Conservation (phyloP, 2,797 vertebrate species). For the Siniperca undulata region DNA sequence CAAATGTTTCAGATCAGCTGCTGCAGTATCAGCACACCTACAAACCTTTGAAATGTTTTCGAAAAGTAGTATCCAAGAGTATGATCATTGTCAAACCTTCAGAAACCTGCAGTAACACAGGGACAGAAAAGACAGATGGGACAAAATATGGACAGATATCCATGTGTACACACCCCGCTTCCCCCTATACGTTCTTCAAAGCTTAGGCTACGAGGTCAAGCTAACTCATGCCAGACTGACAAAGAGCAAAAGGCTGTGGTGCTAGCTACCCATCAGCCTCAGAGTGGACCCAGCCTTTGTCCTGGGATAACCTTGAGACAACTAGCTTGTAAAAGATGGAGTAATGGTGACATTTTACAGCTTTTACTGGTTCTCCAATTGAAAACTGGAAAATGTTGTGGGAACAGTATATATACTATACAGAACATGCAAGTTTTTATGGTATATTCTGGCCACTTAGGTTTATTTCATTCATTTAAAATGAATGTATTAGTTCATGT, state of each 20-base stretch:
- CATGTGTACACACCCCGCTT: background rate
- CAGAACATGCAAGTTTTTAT: background rate
- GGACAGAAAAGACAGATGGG: slow-evolving; percentile 15
- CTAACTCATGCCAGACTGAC: slow-evolving; percentile 58
- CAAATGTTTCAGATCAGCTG: slow-evolving; percentile 24
- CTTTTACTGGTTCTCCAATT: background rate
- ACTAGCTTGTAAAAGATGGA: background rate
- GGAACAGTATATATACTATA: background rate
- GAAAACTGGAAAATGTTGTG: background rate
- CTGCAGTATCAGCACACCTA: background rate
- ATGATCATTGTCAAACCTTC: background rate
- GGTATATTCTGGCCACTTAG: background rate
- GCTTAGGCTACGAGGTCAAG: slow-evolving; percentile 57
- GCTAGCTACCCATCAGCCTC: slow-evolving; percentile 38
- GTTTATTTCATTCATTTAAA: background rate
- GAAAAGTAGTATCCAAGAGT: background rate
- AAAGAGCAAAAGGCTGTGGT: slow-evolving; percentile 15
- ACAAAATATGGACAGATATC: slow-evolving; percentile 24
- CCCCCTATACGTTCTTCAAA: slow-evolving; percentile 41
- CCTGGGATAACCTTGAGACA: slow-evolving; percentile 39
- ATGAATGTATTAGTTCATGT: background rate
- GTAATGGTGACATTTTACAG: background rate
- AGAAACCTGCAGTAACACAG: background rate
- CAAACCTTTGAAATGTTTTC: slow-evolving; percentile 6
- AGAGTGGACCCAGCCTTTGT: slow-evolving; percentile 28